Evolutionary conservation across 2,888 invertebrate species (phyloP).

Genomic region (Seira ritae): DNA sequence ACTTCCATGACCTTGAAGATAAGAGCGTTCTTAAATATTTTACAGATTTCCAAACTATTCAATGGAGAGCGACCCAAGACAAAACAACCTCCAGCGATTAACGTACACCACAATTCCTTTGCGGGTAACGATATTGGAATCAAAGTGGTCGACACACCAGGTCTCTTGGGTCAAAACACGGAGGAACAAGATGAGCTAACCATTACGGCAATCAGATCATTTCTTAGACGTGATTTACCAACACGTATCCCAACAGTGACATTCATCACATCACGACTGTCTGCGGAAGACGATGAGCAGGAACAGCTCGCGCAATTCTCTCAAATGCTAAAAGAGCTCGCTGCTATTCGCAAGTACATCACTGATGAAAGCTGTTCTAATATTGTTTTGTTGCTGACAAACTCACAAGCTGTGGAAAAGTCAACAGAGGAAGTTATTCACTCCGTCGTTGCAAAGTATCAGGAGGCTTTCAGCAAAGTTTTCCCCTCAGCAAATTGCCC

Average conservation of each 20-base stretch:
- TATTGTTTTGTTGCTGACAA: conserved; percentile 46
- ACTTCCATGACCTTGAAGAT: background rate
- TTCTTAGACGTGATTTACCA: conserved; percentile 43
- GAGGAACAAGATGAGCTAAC: conserved; percentile 45
- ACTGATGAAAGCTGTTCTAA: conserved; percentile 47
- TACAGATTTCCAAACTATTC: conserved; percentile 56
- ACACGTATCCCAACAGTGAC: conserved; percentile 49
- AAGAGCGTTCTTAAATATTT: too few species aligned
- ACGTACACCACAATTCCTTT: background rate
- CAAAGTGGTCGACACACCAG: conserved; percentile 47
- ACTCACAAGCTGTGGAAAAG: conserved; percentile 39
- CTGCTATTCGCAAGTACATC: conserved; percentile 17
- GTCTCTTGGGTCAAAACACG: conserved; percentile 14
- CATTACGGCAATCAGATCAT: conserved; percentile 39
- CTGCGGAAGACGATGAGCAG: conserved; percentile 40
- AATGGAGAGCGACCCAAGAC: conserved; percentile 35
- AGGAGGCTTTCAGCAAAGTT: conserved; percentile 22
- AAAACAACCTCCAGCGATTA: background rate
- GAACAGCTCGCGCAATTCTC: conserved; percentile 39
- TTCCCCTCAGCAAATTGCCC: conserved; percentile 22
- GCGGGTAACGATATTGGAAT: conserved; percentile 41
- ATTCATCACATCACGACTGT: conserved; percentile 51
- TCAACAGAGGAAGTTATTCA: background rate
- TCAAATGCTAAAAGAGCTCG: conserved; percentile 50
- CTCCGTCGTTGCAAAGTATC: conserved; percentile 15